Percentiles rank a stretch among this genome's conserved stretches.
phyloP scores from a whole-genome alignment of 2,113 vertebrate genomes.

The Okapia johnstoni region DNA sequence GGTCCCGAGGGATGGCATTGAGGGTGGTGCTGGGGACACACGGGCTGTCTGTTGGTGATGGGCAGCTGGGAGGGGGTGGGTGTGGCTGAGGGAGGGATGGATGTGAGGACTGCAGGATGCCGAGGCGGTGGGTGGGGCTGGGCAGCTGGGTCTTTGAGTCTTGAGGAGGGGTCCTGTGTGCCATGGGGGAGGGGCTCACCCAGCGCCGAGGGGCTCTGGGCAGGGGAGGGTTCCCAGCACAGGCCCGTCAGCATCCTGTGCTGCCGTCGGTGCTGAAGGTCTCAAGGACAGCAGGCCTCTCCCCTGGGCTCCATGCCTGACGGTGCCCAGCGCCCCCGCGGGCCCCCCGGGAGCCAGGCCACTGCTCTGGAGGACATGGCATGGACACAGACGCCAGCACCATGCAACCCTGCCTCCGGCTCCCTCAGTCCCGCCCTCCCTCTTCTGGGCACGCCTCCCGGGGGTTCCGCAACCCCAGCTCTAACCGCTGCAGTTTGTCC shows the following conservation, averaged over 20 bases:
- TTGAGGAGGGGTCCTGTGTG: rapidly evolving
- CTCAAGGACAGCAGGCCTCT: background rate
- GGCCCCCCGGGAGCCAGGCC: too few relatives aligned
- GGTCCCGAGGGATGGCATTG: rapidly evolving
- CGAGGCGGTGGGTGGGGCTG: background rate
- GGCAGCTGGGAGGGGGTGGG: background rate
- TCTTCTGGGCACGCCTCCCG: background rate
- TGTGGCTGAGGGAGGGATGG: rapidly evolving
- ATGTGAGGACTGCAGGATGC: background rate
- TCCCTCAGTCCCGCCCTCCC: background rate
- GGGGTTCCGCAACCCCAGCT: background rate
- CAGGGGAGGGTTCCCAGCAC: background rate
- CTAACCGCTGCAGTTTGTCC: background rate
- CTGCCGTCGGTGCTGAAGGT: rapidly evolving
- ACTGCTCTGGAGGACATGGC: background rate
- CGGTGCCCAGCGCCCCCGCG: rapidly evolving
- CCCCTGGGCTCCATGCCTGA: background rate
- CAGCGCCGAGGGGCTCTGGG: rapidly evolving
- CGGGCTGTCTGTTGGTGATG: background rate
- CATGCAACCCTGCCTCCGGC: background rate
- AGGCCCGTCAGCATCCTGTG: background rate
- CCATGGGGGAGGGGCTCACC: too few relatives aligned
- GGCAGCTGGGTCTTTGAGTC: background rate
- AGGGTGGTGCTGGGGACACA: background rate
- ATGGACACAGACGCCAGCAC: background rate